Evolutionary conservation across 2,113 vertebrate genomes (phyloP), one percentile per base, ranked within the genome.

Genomic region (Leptobrachium ailaonicum): DNA sequence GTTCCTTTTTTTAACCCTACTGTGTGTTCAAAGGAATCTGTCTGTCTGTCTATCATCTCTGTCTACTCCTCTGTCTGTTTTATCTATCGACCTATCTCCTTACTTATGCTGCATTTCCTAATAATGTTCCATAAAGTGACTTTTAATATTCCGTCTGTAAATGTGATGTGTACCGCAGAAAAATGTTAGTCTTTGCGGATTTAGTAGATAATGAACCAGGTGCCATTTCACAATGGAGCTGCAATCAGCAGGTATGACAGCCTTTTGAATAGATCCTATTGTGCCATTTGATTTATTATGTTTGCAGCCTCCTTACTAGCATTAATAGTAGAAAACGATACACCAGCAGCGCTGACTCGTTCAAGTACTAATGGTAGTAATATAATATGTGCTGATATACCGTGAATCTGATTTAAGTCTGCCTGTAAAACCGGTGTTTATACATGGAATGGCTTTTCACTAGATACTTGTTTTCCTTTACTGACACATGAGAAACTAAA

Each of bases 311-410:
- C 40, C 20, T 60, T 14, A 8, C 70, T 56, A 73, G 58, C 78
- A 73, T 44, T 73, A 80, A 74, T 67, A 58, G 63, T 58, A 74
- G 47, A 80, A 80, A 80, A 41, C 56, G 45, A 79, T 79, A 72
- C 70, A 72, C 44, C 4, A 14, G 42, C 60, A 56, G 50, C 54
- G 78, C 71, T 68, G 78, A 80, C 63, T 80, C 41, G 63, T 71
- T 80, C 71, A 68, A 60, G 63, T 80, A 73, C 71, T 80, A 80
- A 80, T 74, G 71, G 63, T 60, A 60, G 71, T 80, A 74, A 80
- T 80, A 73, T 80, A 80, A 80, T 74, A 80, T 80, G 78, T 68
- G 78, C 78, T 80, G 78, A 80, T 73, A 80, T 56, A 80, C 41
- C 66, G 71, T 67, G 63, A 74, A 80, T 41, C 14, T 68, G 41